Evolutionary conservation across 2,888 invertebrate species (phyloP).

Genomic region (Neria commutata): DNA sequence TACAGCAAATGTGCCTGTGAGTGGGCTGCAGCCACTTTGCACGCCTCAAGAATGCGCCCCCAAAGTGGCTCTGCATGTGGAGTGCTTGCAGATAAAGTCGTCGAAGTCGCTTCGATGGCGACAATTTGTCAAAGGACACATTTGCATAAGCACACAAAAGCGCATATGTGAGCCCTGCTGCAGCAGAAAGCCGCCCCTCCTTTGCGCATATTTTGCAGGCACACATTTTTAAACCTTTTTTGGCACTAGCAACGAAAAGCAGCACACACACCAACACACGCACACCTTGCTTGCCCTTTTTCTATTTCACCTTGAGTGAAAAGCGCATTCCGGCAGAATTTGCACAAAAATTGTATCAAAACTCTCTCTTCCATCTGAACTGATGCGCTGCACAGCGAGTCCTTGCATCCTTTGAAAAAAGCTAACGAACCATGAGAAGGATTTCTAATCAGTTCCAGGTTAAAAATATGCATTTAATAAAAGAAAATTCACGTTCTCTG

Average conservation of each 20-base stretch:
- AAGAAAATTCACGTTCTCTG: too few relatives aligned
- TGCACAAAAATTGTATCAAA: background rate
- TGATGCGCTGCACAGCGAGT: background rate
- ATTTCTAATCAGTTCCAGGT: background rate
- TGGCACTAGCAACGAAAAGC: background rate
- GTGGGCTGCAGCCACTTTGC: too few relatives aligned
- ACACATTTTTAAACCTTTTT: too few relatives aligned
- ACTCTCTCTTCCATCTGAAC: background rate
- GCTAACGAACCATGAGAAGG: background rate
- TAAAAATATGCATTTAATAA: background rate
- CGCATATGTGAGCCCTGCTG: too few relatives aligned
- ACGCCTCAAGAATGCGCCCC: too few relatives aligned
- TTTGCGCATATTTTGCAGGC: too few relatives aligned
- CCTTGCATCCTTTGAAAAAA: background rate
- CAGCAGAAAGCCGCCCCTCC: too few relatives aligned
- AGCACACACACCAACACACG: too few relatives aligned
- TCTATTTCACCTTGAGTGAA: too few relatives aligned
- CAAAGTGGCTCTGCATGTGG: too few relatives aligned
- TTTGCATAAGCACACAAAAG: background rate
- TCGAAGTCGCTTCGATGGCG: background rate
- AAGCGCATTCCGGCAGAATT: too few relatives aligned
- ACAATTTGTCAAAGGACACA: background rate
- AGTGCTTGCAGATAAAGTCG: background rate
- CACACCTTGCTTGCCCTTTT: background rate
- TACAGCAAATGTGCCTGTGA: too few relatives aligned